These are phyloP conservation scores for Mesodorylaimus sp. DNA, from an alignment of 2,888 invertebrate genomes.

Conservation along the genomic window DNA sequence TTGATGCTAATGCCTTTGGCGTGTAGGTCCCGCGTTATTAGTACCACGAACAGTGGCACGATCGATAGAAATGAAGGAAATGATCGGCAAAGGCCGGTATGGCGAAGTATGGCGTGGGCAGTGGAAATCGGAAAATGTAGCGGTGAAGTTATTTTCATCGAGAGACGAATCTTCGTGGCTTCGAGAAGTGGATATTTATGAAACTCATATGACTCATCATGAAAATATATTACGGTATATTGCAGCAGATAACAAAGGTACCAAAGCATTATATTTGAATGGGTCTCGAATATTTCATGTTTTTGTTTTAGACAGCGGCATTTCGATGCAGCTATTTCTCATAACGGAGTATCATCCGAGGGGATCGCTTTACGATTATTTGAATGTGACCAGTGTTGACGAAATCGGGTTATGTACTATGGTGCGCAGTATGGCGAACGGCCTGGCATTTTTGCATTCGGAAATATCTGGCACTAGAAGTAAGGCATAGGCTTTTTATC, in stretches of 20 bases:
- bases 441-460: slow-evolving; percentile 88
- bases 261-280: too few species aligned
- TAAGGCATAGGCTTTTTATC: too few species aligned
- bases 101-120: slow-evolving; percentile 75
- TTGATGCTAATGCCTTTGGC: too few species aligned
- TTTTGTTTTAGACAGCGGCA: slow-evolving; percentile 75
- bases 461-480: slow-evolving; percentile 89
- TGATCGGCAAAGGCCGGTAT: slow-evolving; percentile 87
- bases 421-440: slow-evolving; percentile 52
- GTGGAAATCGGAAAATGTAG: slow-evolving; percentile 91
- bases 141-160: slow-evolving; percentile 86
- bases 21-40: slow-evolving; percentile 65
- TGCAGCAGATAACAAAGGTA: slow-evolving; percentile 96
- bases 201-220: slow-evolving; percentile 91
- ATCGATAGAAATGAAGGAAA: slow-evolving; percentile 77
- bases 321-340: slow-evolving; percentile 92
- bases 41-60: slow-evolving; percentile 90
- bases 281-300: too few species aligned
- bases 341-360: slow-evolving; percentile 94
- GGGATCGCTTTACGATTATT: slow-evolving; percentile 88
- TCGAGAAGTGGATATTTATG: slow-evolving; percentile 92
- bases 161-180: slow-evolving; percentile 94
- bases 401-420: slow-evolving; percentile 65
- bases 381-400: slow-evolving; percentile 63
- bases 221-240: slow-evolving; percentile 95